Evolutionary conservation across 35 echinoderm and acorn worm genomes (phyloP).

Genomic region (Hemicentrotus pulcherrimus): DNA sequence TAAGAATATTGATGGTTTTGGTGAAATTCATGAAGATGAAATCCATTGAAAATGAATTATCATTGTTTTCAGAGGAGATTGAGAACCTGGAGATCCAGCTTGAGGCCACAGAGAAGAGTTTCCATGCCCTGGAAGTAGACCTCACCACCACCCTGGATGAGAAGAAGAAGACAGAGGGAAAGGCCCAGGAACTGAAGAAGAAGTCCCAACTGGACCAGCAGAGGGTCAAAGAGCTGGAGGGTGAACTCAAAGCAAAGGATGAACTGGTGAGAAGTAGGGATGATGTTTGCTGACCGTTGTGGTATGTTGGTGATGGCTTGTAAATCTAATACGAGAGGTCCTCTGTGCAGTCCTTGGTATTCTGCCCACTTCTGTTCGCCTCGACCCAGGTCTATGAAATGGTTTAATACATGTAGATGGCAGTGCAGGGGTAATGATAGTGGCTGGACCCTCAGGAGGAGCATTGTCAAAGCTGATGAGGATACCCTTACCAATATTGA

Average conservation of each 20-base stretch:
- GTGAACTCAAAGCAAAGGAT: conserved; percentile 88
- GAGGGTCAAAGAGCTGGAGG: conserved; percentile 71
- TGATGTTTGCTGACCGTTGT: too few relatives aligned
- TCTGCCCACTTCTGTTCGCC: too few relatives aligned
- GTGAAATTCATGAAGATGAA: background rate
- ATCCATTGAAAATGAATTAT: background rate
- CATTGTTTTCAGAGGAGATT: conserved; percentile 76
- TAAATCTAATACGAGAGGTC: too few relatives aligned
- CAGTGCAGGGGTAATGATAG: too few relatives aligned
- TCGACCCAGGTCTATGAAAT: too few relatives aligned
- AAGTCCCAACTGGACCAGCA: conserved; percentile 56
- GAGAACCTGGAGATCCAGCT: conserved; percentile 94
- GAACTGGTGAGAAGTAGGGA: conserved; percentile 67
- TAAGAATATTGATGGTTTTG: too few relatives aligned
- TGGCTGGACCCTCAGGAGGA: too few relatives aligned
- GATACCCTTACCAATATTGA: too few relatives aligned
- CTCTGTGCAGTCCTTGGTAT: too few relatives aligned
- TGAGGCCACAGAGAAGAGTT: conserved; percentile 75
- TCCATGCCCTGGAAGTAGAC: conserved; percentile 68
- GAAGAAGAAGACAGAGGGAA: conserved; percentile 59
- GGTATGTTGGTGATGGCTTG: too few relatives aligned
- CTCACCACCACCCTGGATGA: conserved; percentile 68
- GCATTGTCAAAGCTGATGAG: too few relatives aligned
- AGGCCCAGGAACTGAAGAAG: conserved; percentile 60
- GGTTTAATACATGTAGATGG: too few relatives aligned